Base-by-base conservation (phyloP, 2,797 vertebrate genomes). In the Melanogrammus aeglefinus region DNA sequence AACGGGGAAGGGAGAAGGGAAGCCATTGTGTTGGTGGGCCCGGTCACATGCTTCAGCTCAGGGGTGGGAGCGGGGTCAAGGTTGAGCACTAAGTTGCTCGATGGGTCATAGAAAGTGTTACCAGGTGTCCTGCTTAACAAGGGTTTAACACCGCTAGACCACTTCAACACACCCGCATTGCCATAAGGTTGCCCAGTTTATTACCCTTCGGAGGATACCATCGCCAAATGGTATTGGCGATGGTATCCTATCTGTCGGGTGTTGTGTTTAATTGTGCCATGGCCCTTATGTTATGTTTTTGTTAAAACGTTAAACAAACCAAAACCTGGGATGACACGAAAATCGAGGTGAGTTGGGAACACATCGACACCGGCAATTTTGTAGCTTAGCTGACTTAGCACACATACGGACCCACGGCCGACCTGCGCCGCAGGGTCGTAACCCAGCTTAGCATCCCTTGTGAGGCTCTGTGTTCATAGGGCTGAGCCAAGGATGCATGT, bases 41-140 rank as follows among this genome's bases (percentile, higher is more conserved):
- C 83, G 74, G 86, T 94, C 92, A 93, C 92, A 92, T 93, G 91
- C 77, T 80, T 83, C 82, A 82, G 89, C 92, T 93, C 88, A 93
- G 85, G 75, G 81, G 86, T 85, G 77, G 84, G 24, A 39, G 5
- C 75, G 7, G 86, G 88, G 90, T 88, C 83, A 83, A 29, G 1
- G 38, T 44, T 75, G 81, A 82, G 80, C 83, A 76, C 44, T 12
- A 76, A 73, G 84, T 77, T 38, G 83, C 81, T 76, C 82, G 70
- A 83, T 84, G 85, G 91, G 90, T 93, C 90, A 90, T 47, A 0
- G 81, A 91, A 86, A 88, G 90, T 93, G 89, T 90, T 73, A 75
- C 76, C 80, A 75, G 86, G 85, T 84, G 84, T 86, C 76, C 82
- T 81, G 80, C 85, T 85, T 80, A 73, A 74, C 78, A 84, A 84